These are phyloP conservation scores for Acanthurus leucopareius DNA, from an alignment of 2,797 vertebrate species.

Conservation along the genomic window DNA sequence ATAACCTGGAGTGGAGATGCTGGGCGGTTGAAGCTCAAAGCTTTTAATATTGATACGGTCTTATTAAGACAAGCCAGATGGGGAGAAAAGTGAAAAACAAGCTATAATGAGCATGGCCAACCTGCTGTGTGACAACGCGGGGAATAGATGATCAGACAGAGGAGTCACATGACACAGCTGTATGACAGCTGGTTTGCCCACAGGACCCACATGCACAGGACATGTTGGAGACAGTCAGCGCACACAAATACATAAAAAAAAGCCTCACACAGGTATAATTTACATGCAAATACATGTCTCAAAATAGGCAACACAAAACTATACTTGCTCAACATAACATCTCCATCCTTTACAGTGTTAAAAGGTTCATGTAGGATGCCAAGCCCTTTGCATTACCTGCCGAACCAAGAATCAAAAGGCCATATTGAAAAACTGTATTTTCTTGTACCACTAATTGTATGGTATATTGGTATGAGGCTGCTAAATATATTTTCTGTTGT, in stretches of 20 bases:
- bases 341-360: slow-evolving; percentile 45
- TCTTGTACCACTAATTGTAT: slow-evolving; percentile 64
- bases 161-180: slow-evolving; percentile 72
- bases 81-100: slow-evolving; percentile 80
- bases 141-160: slow-evolving; percentile 82
- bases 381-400: slow-evolving; percentile 76
- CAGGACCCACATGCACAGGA: slow-evolving; percentile 44
- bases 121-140: slow-evolving; percentile 75
- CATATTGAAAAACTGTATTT: slow-evolving; percentile 71
- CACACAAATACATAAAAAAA: slow-evolving; percentile 20
- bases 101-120: slow-evolving; percentile 82
- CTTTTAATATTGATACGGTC: slow-evolving; percentile 75
- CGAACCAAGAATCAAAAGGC: slow-evolving; percentile 70
- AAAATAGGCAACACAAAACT: slow-evolving; percentile 6
- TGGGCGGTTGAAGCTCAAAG: slow-evolving; percentile 44
- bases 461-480: slow-evolving; percentile 48
- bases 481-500: slow-evolving; percentile 51
- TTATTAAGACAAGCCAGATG: slow-evolving; percentile 82
- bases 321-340: slow-evolving; percentile 22
- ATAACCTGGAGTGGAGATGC: slow-evolving; percentile 25
- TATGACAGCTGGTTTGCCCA: slow-evolving; percentile 75
- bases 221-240: slow-evolving; percentile 32
- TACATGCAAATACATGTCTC: slow-evolving; percentile 15
- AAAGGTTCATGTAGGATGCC: slow-evolving; percentile 37
- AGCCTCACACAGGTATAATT: background rate